phyloP scores from a whole-genome alignment of 2,113 vertebrate species.

The Danio rerio region DNA sequence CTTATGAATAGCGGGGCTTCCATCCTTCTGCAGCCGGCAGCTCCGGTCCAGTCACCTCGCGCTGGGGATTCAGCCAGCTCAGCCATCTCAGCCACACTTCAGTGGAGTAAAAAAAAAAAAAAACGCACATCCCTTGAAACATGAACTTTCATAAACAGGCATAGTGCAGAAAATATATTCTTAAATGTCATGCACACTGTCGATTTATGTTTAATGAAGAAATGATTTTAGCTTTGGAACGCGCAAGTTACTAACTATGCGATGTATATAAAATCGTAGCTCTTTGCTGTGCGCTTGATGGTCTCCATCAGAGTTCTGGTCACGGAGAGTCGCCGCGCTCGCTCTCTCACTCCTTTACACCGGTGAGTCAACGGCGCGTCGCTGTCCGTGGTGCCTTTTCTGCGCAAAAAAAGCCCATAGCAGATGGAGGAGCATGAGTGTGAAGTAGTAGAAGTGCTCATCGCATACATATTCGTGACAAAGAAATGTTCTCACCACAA shows the following conservation, averaged over 20 bases:
- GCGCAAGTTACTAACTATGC: background rate
- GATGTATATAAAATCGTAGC: background rate
- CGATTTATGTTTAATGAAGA: no score
- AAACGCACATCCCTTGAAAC: background rate
- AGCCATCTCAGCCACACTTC: background rate
- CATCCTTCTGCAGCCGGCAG: constrained; percentile 62
- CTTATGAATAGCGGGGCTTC: constrained; percentile 61
- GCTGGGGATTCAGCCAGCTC: background rate
- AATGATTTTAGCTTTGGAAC: background rate
- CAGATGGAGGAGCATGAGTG: constrained; percentile 36
- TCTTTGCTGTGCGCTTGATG: constrained; percentile 5
- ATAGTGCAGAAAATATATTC: background rate
- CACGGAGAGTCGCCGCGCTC: constrained; percentile 43
- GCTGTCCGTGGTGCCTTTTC: constrained; percentile 61
- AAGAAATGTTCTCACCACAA: constrained; percentile 46
- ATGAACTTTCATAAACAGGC: background rate
- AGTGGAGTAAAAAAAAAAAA: background rate
- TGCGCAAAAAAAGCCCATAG: background rate
- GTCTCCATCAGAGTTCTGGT: constrained; percentile 41
- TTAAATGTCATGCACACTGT: background rate
- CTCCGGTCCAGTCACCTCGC: constrained; percentile 21
- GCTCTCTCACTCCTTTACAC: constrained; percentile 54
- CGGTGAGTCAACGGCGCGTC: constrained; percentile 40
- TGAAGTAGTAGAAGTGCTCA: background rate
- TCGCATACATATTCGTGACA: constrained; percentile 3